Base-by-base conservation (phyloP, 1,140 invertebrate genomes). In the Tachypleus tridentatus region DNA sequence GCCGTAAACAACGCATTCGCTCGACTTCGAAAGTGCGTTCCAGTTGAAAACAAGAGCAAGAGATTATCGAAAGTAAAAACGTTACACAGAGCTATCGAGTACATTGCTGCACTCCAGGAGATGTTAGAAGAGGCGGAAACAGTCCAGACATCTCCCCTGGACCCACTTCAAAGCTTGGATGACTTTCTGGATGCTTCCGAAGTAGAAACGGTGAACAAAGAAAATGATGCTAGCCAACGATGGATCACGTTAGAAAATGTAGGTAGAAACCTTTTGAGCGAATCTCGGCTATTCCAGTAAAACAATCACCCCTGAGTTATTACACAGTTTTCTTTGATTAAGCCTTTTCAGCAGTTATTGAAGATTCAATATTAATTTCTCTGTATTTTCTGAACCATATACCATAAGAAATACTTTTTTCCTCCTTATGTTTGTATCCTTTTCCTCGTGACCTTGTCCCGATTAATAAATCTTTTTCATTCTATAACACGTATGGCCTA, bases 1-100 rank as follows among this genome's bases (percentile, higher is more conserved):
- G 81, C 81, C 3, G 82, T 83, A 54, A 83, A 83, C 66, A 72
- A 69, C 52, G 81, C 81, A 5, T 82, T 82, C 71, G 73, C 75
- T 3, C 72, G 75, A 58, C 72, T 82, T 9, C 71, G 80, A 57
- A 80, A 78, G 71, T 76, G 74, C 49, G 76, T 82, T 7, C 81
- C 81, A 1, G 60, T 74, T 4, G 74, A 75, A 58, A 74, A 72
- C 57, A 65, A 74, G 47, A 74, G 67, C 60, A 77, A 77, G 58
- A 67, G 76, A 56, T 63, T 77, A 10, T 77, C 76, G 51, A 77
- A 77, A 64, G 76, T 77, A 10, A 77, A 76, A 65, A 76, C 74
- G 5, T 61, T 77, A 3, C 75, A 77, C 52, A 65, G 71, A 50
- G 76, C 76, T 2, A 77, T 77, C 48, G 73, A 76, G 65, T 77